Conservation (phyloP, 1,140 invertebrate species). For the Drosophila sp. region DNA sequence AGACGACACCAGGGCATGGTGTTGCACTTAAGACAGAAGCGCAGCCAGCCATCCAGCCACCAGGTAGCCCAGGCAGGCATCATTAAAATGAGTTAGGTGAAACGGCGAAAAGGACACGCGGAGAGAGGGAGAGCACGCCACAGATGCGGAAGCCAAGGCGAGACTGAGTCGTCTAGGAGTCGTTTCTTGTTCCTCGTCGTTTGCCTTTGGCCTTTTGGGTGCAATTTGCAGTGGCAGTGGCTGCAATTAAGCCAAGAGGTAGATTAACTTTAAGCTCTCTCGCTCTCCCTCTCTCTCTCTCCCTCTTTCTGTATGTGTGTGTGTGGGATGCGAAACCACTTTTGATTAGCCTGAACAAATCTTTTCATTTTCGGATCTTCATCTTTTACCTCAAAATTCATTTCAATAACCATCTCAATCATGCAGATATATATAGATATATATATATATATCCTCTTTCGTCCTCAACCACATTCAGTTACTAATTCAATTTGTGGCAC, state of each 20-base stretch:
- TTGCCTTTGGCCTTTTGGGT: constrained; percentile 66
- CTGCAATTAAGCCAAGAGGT: constrained; percentile 79
- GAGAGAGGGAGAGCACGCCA: constrained; percentile 4
- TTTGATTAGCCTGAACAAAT: constrained; percentile 5
- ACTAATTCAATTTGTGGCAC: constrained; percentile 9
- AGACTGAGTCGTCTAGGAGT: constrained; percentile 28
- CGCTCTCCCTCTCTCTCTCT: not conserved
- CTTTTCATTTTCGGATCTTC: not conserved
- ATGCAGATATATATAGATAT: not conserved
- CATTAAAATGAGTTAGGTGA: constrained; percentile 77
- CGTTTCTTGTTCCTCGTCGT: constrained; percentile 20
- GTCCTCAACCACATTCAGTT: not conserved
- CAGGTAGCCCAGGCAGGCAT: constrained; percentile 47
- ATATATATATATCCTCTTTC: not conserved
- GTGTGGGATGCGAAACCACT: not conserved
- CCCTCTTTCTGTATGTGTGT: not conserved
- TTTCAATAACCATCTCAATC: not conserved
- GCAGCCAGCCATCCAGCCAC: constrained; percentile 20
- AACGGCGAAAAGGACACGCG: constrained; percentile 3
- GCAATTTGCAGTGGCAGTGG: constrained; percentile 75
- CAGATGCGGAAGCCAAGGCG: constrained; percentile 7
- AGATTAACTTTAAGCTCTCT: constrained; percentile 73
- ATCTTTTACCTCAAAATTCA: constrained; percentile 29
- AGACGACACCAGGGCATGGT: constrained; percentile 22
- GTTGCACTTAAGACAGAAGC: constrained; percentile 60